A percentile compares a stretch with the other conserved stretches of the same genome.
phyloP scores from a whole-genome alignment of 1,140 invertebrate species.

The Drosophila murphyi region DNA sequence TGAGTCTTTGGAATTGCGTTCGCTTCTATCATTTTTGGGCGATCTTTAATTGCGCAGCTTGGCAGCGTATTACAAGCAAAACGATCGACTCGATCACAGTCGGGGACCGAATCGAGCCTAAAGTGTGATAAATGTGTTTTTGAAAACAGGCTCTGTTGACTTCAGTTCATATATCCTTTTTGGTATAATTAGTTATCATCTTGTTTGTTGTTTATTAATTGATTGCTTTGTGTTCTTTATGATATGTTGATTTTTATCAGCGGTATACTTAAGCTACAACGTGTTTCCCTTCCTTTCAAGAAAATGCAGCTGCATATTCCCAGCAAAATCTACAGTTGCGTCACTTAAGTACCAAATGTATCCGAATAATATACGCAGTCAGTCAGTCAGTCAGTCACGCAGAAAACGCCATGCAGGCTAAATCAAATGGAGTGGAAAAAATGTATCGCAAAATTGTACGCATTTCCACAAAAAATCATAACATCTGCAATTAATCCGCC shows the following conservation, averaged over 20 bases:
- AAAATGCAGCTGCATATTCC: conserved; percentile 20
- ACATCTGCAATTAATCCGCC: conserved; percentile 78
- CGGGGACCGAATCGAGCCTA: conserved; percentile 28
- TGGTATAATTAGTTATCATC: conserved; percentile 66
- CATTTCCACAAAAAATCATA: conserved; percentile 71
- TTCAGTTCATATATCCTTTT: conserved; percentile 15
- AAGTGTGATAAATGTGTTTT: conserved; percentile 82
- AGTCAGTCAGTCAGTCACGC: conserved; percentile 12
- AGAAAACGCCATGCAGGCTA: conserved; percentile 42
- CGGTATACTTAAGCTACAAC: conserved; percentile 4
- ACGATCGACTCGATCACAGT: conserved; percentile 38
- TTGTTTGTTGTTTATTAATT: conserved; percentile 71
- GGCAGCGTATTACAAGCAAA: conserved; percentile 72
- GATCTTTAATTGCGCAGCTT: conserved; percentile 80
- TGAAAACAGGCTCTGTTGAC: conserved; percentile 49
- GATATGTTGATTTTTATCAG: conserved; percentile 49
- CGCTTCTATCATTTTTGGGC: conserved; percentile 32
- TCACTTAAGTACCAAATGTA: neutral
- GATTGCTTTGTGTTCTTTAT: conserved; percentile 28
- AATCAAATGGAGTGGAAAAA: conserved; percentile 70
- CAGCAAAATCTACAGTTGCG: neutral
- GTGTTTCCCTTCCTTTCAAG: neutral
- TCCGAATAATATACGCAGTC: conserved; percentile 9
- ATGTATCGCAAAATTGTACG: conserved; percentile 37
- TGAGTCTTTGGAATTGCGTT: conserved; percentile 59